These are phyloP conservation scores for Holothuria leucospilota DNA, from an alignment of 53 echinoderm and acorn worm genomes.

Conservation along the genomic window DNA sequence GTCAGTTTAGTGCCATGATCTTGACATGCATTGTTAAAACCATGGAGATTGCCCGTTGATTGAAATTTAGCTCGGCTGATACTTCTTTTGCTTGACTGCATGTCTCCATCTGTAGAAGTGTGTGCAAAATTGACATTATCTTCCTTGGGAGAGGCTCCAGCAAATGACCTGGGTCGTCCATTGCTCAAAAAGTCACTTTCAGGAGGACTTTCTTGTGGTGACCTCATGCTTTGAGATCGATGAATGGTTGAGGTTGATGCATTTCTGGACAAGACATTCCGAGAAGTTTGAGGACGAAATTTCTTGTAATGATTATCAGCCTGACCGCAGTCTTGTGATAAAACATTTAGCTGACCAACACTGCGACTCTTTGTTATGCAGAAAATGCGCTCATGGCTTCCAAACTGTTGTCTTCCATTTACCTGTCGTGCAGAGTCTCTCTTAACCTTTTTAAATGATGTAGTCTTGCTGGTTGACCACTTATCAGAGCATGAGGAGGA, in stretches of 20 bases:
- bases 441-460: constrained; percentile 4
- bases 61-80: no score
- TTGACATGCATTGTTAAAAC: no score
- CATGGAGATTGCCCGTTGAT: no score
- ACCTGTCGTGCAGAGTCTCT: neutral
- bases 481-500: no score
- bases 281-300: neutral
- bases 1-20: neutral
- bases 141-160: neutral
- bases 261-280: neutral
- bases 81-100: neutral
- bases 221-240: constrained; percentile 31
- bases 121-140: constrained; percentile 6
- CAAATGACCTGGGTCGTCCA: constrained; percentile 40
- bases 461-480: neutral
- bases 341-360: neutral
- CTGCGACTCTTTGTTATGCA: constrained; percentile 34
- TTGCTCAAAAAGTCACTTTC: constrained; percentile 16
- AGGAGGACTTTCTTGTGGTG: neutral
- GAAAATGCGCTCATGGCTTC: constrained; percentile 30
- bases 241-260: neutral
- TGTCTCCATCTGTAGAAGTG: neutral
- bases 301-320: neutral
- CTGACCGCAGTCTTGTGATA: neutral
- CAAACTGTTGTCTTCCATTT: neutral